These are phyloP conservation scores for Zaprionus lachaisei DNA, from an alignment of 1,140 invertebrate genomes.

Conservation along the genomic window DNA sequence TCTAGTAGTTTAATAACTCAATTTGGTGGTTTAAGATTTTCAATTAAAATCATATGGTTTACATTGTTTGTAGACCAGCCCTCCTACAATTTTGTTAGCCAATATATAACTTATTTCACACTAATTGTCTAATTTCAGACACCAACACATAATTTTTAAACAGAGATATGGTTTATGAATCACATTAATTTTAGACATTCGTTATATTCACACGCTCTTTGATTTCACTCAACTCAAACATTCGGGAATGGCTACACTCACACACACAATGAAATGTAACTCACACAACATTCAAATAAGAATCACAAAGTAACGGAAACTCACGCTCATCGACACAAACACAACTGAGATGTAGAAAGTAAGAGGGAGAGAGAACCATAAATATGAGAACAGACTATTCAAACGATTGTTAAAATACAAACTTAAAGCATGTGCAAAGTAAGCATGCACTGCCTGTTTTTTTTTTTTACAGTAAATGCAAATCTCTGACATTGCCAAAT, in stretches of 20 bases:
- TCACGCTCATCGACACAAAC: constrained; percentile 9
- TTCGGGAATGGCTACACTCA: background rate
- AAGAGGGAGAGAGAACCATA: background rate
- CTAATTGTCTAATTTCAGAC: background rate
- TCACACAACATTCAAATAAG: background rate
- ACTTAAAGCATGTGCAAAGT: constrained; percentile 1
- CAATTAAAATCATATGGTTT: background rate
- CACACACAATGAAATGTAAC: background rate
- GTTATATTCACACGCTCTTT: background rate
- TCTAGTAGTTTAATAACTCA: background rate
- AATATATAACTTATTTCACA: background rate
- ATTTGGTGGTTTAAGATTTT: background rate
- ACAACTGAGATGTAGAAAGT: constrained; percentile 15
- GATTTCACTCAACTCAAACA: background rate
- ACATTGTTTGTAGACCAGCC: background rate
- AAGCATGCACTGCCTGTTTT: constrained; percentile 10
- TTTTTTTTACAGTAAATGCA: constrained; percentile 16
- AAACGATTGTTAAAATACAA: constrained; percentile 11
- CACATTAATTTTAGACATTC: background rate
- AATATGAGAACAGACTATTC: constrained; percentile 2
- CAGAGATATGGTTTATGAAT: background rate
- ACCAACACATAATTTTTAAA: background rate
- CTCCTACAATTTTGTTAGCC: background rate
- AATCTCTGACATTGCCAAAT: background rate
- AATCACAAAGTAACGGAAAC: background rate